Evolutionary conservation across 1,140 invertebrate species (phyloP).

Genomic region (Conus betulinus): DNA sequence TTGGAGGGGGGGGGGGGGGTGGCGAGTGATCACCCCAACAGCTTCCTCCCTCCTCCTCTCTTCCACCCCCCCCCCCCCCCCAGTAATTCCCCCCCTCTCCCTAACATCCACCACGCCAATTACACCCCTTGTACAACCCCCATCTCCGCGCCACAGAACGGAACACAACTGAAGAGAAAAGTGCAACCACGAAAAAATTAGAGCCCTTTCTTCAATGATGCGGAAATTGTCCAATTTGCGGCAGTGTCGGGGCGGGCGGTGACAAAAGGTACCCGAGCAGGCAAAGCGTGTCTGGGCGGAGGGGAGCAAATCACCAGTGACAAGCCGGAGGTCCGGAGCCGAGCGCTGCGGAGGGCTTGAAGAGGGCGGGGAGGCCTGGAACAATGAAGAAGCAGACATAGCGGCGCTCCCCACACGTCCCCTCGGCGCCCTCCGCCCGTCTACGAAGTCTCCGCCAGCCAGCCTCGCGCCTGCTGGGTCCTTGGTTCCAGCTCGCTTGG

Average conservation of each 20-base stretch:
- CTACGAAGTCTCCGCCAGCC: not conserved
- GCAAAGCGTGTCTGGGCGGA: slow-evolving; percentile 7
- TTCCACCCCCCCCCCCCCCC: too few species aligned
- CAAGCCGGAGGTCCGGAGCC: slow-evolving; percentile 8
- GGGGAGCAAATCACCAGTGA: slow-evolving; percentile 17
- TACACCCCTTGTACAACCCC: not conserved
- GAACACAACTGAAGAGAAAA: slow-evolving; percentile 53
- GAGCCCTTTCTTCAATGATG: slow-evolving; percentile 27
- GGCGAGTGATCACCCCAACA: too few species aligned
- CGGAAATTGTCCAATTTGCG: slow-evolving; percentile 32
- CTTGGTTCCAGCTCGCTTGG: not conserved
- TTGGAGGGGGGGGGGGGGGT: too few species aligned
- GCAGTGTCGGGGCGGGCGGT: slow-evolving; percentile 4
- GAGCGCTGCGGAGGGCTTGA: slow-evolving; percentile 22
- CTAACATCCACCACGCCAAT: not conserved
- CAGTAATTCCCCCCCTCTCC: not conserved
- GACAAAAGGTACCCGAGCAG: slow-evolving; percentile 19
- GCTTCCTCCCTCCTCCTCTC: too few species aligned
- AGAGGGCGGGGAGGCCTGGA: not conserved
- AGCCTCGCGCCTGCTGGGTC: not conserved
- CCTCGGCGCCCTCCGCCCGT: slow-evolving; percentile 1
- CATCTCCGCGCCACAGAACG: slow-evolving; percentile 30
- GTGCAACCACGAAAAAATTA: slow-evolving; percentile 13
- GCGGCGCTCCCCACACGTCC: not conserved
- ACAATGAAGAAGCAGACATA: slow-evolving; percentile 19